These are phyloP conservation scores for Lordiphosa fenestrarum DNA, from an alignment of 2,888 invertebrate species.

Conservation along the genomic window DNA sequence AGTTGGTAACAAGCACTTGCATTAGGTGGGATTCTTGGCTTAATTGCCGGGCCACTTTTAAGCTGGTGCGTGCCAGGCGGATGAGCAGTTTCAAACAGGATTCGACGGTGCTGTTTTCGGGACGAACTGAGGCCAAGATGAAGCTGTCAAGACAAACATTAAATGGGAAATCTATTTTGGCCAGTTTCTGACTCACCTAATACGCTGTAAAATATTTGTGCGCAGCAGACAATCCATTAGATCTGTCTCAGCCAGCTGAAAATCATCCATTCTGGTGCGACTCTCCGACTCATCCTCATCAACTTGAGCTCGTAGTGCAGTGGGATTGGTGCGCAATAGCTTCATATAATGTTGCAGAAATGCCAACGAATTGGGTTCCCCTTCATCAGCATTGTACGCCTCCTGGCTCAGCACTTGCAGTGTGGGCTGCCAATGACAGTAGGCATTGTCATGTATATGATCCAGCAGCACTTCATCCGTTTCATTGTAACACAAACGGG, in stretches of 20 bases:
- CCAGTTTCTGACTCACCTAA: slow-evolving; percentile 80
- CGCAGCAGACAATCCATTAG: slow-evolving; percentile 87
- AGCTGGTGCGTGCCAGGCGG: slow-evolving; percentile 89
- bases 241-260: slow-evolving; percentile 92
- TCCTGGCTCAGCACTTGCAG: slow-evolving; percentile 79
- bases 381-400: slow-evolving; percentile 33
- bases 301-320: slow-evolving; percentile 71
- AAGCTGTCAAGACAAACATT: slow-evolving; percentile 82
- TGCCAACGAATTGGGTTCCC: slow-evolving; percentile 79
- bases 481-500: slow-evolving; percentile 87
- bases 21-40: slow-evolving; percentile 85
- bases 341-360: slow-evolving; percentile 82
- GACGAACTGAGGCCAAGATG: slow-evolving; percentile 86
- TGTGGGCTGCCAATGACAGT: slow-evolving; percentile 84
- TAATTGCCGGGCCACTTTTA: slow-evolving; percentile 84
- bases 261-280: slow-evolving; percentile 89
- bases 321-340: slow-evolving; percentile 63
- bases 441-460: slow-evolving; percentile 84
- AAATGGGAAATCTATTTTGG: too few relatives aligned
- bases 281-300: slow-evolving; percentile 80
- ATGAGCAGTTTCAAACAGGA: slow-evolving; percentile 90
- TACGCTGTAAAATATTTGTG: slow-evolving; percentile 88
- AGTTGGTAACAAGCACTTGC: slow-evolving; percentile 82
- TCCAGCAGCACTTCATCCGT: slow-evolving; percentile 89
- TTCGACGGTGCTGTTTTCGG: slow-evolving; percentile 86